Evolutionary conservation across 2,113 vertebrate species (phyloP).

Genomic region (Poicephalus gulielmi): DNA sequence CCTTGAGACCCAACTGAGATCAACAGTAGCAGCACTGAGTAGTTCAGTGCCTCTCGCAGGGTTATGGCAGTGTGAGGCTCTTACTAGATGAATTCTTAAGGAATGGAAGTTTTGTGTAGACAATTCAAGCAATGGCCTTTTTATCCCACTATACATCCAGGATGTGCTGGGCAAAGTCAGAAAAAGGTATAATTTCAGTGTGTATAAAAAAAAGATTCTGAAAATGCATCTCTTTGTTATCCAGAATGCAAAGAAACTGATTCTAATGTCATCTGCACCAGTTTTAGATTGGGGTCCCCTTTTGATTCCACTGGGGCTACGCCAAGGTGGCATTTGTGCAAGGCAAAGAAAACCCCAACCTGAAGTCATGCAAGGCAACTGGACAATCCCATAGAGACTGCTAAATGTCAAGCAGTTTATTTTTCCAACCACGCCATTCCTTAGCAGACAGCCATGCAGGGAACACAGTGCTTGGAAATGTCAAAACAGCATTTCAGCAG

Average conservation of each 20-base stretch:
- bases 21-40: background rate
- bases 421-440: background rate
- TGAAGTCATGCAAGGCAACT: conserved; percentile 32
- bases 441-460: background rate
- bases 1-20: background rate
- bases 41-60: background rate
- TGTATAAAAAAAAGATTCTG: background rate
- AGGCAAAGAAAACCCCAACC: conserved; percentile 3
- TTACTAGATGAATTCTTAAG: background rate
- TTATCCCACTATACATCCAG: background rate
- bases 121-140: background rate
- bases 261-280: background rate
- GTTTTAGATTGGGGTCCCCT: background rate
- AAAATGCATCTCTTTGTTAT: background rate
- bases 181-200: background rate
- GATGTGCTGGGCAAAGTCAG: background rate
- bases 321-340: background rate
- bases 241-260: background rate
- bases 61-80: background rate
- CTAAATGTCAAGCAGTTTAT: background rate
- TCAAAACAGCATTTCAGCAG: background rate
- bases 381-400: background rate
- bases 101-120: background rate
- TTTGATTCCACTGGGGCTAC: background rate
- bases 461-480: background rate